Conservation (phyloP, 2,888 invertebrate species). For the Thymelicus sylvestris region DNA sequence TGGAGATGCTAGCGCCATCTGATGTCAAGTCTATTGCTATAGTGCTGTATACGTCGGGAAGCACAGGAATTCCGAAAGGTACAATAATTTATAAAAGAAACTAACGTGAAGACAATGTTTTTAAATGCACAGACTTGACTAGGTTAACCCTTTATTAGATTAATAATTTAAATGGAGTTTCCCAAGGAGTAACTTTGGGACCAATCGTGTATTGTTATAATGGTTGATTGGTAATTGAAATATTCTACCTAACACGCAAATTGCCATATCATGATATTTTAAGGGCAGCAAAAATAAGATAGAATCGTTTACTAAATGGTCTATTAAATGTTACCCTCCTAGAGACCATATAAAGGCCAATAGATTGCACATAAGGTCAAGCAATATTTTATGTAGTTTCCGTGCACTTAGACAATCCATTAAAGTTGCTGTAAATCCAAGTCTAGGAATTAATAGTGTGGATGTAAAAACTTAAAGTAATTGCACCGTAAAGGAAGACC, state of each 20-base stretch:
- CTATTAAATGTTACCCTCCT: neutral
- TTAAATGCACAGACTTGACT: neutral
- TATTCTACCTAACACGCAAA: neutral
- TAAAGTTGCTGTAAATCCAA: slow-evolving; percentile 19
- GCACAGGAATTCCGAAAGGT: slow-evolving; percentile 96
- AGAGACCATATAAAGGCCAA: neutral
- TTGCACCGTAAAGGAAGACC: slow-evolving; percentile 15
- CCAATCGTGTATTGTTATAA: neutral
- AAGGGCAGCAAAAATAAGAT: neutral
- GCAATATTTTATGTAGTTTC: slow-evolving; percentile 20
- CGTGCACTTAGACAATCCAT: slow-evolving; percentile 21
- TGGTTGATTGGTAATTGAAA: neutral
- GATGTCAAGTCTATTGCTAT: slow-evolving; percentile 86
- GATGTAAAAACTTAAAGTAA: slow-evolving; percentile 20
- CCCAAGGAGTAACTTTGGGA: neutral
- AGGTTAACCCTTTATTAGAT: neutral
- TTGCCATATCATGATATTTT: neutral
- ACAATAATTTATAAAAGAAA: neutral
- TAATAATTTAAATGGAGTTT: neutral
- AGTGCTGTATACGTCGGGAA: slow-evolving; percentile 94
- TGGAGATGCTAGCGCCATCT: slow-evolving; percentile 67
- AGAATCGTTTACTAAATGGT: neutral
- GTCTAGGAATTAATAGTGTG: slow-evolving; percentile 5
- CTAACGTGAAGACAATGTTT: no score
- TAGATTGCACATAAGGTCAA: slow-evolving; percentile 6